phyloP scores from a whole-genome alignment of 2,797 vertebrate species.

The Hippopotamyrus pictus region DNA sequence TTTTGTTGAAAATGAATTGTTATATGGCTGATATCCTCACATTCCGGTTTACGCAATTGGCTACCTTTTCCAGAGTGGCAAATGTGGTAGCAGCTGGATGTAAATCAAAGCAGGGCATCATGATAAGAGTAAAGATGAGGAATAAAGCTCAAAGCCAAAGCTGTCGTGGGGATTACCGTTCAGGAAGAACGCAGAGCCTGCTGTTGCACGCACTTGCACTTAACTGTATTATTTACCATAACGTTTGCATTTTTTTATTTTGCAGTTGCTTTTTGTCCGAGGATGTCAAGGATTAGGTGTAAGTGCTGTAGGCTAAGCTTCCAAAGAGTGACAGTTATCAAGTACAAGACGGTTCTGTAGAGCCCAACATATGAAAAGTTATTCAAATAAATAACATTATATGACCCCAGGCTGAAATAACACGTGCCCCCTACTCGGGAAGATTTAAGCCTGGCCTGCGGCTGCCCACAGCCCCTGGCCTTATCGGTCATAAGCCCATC shows the following conservation, averaged over 20 bases:
- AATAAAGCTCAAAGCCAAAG: background rate
- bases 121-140: background rate
- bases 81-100: background rate
- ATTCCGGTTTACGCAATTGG: background rate
- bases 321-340: background rate
- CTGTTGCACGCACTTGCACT: constrained; percentile 16
- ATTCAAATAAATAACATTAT: background rate
- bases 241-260: background rate
- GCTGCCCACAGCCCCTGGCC: constrained; percentile 19
- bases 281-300: background rate
- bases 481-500: constrained; percentile 42
- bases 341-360: background rate
- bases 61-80: background rate
- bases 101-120: background rate
- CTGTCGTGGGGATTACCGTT: background rate
- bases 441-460: constrained; percentile 37
- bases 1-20: background rate
- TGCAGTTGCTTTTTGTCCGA: background rate
- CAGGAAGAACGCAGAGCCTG: background rate
- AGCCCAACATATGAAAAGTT: background rate
- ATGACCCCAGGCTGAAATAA: constrained; percentile 39
- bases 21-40: background rate
- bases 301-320: background rate
- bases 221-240: constrained; percentile 8
- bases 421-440: constrained; percentile 38